A percentile compares a stretch with the other conserved stretches of the same genome.
Conservation (phyloP, 2,888 invertebrate genomes). For the Pseudococcus jackbeardsleyi region DNA sequence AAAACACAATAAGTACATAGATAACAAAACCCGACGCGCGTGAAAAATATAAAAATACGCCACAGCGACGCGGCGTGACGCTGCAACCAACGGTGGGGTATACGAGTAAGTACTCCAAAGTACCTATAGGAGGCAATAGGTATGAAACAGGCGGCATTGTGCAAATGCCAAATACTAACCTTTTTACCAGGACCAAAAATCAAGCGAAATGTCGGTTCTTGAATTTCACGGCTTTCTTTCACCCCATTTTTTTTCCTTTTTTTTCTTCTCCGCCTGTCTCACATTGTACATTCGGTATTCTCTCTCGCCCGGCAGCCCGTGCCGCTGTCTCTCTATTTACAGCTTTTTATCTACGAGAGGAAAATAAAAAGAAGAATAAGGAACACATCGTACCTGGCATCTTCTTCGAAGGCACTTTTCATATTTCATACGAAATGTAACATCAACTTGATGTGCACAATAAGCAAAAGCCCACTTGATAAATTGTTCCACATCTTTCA, state of each 20-base stretch:
- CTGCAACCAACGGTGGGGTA: background rate
- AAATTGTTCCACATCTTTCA: slow-evolving; percentile 61
- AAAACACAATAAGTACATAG: slow-evolving; percentile 3
- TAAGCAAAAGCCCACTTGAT: slow-evolving; percentile 62
- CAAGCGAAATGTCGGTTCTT: slow-evolving; percentile 56
- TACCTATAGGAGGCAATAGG: background rate
- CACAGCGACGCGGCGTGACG: background rate
- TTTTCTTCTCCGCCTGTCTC: background rate
- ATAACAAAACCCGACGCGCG: background rate
- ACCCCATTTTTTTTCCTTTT: background rate
- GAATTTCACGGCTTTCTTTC: slow-evolving; percentile 23
- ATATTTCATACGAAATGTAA: slow-evolving; percentile 62
- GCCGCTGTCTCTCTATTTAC: slow-evolving; percentile 13
- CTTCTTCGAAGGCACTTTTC: slow-evolving; percentile 57
- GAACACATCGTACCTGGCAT: slow-evolving; percentile 59
- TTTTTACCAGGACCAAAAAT: slow-evolving; percentile 38
- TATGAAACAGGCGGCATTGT: background rate
- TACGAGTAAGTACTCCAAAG: background rate
- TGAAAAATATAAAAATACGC: background rate
- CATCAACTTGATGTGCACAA: slow-evolving; percentile 61
- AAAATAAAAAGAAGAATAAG: slow-evolving; percentile 4
- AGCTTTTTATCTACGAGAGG: slow-evolving; percentile 9
- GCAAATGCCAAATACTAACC: slow-evolving; percentile 62
- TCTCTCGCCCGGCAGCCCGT: background rate
- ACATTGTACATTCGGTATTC: background rate